Base-by-base conservation (phyloP, 37 sponge, comb jelly and placozoan species). In the Spongia lamella region DNA sequence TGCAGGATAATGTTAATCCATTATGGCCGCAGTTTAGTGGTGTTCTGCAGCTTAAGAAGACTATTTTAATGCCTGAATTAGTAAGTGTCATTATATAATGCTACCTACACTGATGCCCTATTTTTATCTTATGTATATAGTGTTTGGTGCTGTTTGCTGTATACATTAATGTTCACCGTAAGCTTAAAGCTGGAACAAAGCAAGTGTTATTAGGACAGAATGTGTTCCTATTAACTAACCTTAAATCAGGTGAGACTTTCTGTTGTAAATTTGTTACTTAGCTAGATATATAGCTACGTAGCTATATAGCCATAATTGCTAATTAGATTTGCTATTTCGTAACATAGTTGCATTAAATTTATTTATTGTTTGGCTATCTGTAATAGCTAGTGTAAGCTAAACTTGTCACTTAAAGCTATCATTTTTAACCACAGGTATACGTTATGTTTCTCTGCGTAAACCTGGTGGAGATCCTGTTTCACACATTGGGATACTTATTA, bases 401-500 rank as follows among this genome's bases (percentile, higher is more conserved):
- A 19, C 16, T 52, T 14, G 16, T 52, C 16, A 51, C 53, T 16
- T 51, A 19, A 19, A 14, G 14, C 16, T 51, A 14, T 19, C 53
- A 51, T 1, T 72, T 33, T 35, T 11, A 36, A 4, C 5, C 50
- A 7, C 64, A 86, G 86, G 89, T 30, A 37, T 88, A 26, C 79
- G 70, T 60, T 88, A 67, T 32, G 52, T 88, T 53, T 84, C 86
- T 14, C 55, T 88, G 55, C 74, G 89, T 11, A 83, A 76, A 15
- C 33, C 75, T 59, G 72, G 75, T 31, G 89, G 89, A 2, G 84
- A 83, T 53, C 75, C 78, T 17, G 74, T 83, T 31, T 79, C 78
- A 29, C 76, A 83, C 26, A 74, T 79, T 47, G 89, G 89, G 1
- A 73, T 88, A 38, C 83, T 88, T 69, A 79, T 88, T 0, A 38